Evolutionary conservation across 2,113 vertebrate genomes (phyloP).

Genomic region (Phasianus colchicus): DNA sequence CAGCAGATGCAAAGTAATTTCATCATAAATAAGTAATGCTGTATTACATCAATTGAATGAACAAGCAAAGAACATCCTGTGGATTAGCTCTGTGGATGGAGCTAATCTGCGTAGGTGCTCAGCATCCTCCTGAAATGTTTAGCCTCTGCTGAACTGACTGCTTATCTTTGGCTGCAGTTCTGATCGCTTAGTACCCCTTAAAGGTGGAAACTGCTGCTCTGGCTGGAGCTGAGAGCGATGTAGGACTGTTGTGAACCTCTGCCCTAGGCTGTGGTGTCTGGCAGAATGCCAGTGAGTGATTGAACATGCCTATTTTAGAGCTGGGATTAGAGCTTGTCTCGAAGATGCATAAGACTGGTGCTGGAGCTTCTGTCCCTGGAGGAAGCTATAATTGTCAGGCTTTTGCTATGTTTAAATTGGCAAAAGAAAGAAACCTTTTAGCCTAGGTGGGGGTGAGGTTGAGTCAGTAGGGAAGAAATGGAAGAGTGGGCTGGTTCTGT

Average conservation of each 20-base stretch:
- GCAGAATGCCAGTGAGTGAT: neutral
- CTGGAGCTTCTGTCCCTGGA: neutral
- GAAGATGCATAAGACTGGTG: neutral
- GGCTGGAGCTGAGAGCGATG: neutral
- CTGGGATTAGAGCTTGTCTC: neutral
- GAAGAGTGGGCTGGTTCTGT: neutral
- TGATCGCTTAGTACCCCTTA: neutral
- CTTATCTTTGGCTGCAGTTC: neutral
- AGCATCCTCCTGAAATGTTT: neutral
- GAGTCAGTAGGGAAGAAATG: neutral
- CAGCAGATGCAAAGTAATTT: conserved; percentile 11
- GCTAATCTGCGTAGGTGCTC: neutral
- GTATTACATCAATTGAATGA: neutral
- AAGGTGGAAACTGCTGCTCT: neutral
- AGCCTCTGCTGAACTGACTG: neutral
- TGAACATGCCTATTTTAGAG: fast-evolving
- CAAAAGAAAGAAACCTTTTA: neutral
- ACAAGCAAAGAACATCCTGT: neutral
- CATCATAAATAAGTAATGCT: conserved; percentile 28
- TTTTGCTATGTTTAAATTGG: neutral
- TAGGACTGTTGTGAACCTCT: neutral
- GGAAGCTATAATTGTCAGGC: neutral
- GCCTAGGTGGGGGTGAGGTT: neutral
- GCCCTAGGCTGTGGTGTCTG: fast-evolving
- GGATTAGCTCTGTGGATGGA: neutral